These are phyloP conservation scores for Hydrocynus forskahlii DNA, from an alignment of 2,797 vertebrate species.

Conservation along the genomic window DNA sequence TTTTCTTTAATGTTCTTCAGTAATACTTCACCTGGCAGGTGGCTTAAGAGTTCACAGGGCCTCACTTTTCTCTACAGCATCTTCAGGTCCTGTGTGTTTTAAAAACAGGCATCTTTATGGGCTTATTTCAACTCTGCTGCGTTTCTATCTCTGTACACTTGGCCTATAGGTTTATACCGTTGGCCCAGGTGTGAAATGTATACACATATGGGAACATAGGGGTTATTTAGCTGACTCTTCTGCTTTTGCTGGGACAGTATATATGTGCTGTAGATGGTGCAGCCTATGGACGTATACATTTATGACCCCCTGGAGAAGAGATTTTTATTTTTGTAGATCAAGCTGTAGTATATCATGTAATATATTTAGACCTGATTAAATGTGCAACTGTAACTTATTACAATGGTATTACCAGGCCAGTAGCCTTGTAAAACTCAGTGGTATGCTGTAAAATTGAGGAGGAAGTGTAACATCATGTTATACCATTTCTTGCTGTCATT, in stretches of 20 bases:
- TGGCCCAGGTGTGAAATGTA: not conserved
- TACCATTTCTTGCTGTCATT: slow-evolving; percentile 20
- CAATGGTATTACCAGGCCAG: no score
- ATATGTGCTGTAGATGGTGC: not conserved
- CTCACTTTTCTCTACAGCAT: not conserved
- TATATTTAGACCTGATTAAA: not conserved
- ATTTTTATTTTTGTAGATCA: not conserved
- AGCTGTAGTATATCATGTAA: not conserved
- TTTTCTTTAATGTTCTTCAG: not conserved
- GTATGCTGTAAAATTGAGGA: not conserved
- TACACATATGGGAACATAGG: not conserved
- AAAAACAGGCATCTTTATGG: not conserved
- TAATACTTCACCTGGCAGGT: not conserved
- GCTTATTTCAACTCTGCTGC: not conserved
- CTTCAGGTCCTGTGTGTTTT: not conserved
- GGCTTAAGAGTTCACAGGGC: no score
- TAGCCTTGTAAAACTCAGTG: not conserved
- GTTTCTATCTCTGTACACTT: not conserved
- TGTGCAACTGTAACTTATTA: not conserved
- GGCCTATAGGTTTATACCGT: not conserved
- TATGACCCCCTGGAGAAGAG: not conserved
- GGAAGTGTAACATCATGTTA: slow-evolving; percentile 1
- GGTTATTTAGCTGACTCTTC: not conserved
- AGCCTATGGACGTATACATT: not conserved
- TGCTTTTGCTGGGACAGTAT: not conserved